Conservation (phyloP, 2,888 invertebrate genomes). For the Achlya flavicornis region DNA sequence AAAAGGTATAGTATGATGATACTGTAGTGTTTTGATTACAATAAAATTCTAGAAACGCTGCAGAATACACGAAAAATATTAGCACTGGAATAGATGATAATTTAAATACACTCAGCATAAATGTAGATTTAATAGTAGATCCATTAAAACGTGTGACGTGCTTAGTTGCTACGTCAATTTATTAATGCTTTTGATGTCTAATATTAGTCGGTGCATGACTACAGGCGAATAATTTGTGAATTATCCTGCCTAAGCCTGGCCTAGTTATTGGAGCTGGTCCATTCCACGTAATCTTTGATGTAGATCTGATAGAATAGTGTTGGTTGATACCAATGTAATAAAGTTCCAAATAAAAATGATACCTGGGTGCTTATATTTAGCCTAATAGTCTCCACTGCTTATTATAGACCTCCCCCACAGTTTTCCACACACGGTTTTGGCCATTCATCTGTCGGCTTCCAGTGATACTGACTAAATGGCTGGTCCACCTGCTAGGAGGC, state of each 20-base stretch:
- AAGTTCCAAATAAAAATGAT: too few relatives aligned
- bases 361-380: too few relatives aligned
- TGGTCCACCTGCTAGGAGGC: too few relatives aligned
- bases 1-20: too few relatives aligned
- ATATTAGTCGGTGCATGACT: neutral
- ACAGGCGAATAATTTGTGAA: neutral
- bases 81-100: neutral
- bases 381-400: too few relatives aligned
- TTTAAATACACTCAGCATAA: neutral
- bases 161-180: neutral
- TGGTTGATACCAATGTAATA: too few relatives aligned
- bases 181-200: neutral
- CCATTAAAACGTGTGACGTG: neutral
- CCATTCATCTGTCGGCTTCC: too few relatives aligned
- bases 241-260: neutral
- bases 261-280: neutral
- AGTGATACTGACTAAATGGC: too few relatives aligned
- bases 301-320: too few relatives aligned
- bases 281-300: neutral
- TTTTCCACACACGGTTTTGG: too few relatives aligned
- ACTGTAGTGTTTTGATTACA: neutral
- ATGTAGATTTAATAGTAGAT: constrained; percentile 3
- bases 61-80: neutral
- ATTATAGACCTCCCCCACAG: too few relatives aligned
- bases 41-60: neutral